Evolutionary conservation across 23 tunicate genomes (phyloP), one percentile per base, ranked within the genome.

Genomic region (Diplosoma virens): DNA sequence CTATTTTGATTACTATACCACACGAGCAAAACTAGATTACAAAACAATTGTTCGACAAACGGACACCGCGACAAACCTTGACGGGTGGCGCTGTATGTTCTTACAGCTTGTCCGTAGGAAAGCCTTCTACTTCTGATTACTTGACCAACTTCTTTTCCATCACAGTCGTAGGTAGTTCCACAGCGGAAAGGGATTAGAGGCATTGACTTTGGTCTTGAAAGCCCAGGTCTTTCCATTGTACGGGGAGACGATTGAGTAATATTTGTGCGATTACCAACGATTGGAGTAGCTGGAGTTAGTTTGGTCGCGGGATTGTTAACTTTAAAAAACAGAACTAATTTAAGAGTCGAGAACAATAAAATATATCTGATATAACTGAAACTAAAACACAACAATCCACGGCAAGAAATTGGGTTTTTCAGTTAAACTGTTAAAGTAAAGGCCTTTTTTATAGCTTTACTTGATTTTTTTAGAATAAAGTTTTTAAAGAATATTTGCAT

Each of bases 181-280:
- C 97, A 90, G 41, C 97, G 59, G 37, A 90, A 90, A 26, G 97
- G 89, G 6, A 78, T 67, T 0, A 41, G 59, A 9, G 88, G 85
- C 46, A 29, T 59, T 31, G 78, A 58, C n/a, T 65, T 63, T 25
- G 73, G 80, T 9, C 68, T 30, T 5, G 30, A 29, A 5, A 61
- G 35, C 21, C 2, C 4, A 4, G 69, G 23, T 7, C 23, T 27
- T 27, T 61, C n/a, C 2, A 5, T 14, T 5, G 6, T 6, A 17
- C 6, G 7, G 6, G 69, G 69, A 3, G 69, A 28, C 5, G 61
- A 55, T 18, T 17, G 23, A 28, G 34, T 29, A 27, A 35, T 27
- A 4, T 2, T 6, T 27, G 7, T 11, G 17, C 16, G 37, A 53
- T 35, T 22, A 24, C 26, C 21, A 7, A 48, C 14, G 28, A 72